Conservation (phyloP, 2,888 invertebrate genomes). For the Hypolimnas misippus region DNA sequence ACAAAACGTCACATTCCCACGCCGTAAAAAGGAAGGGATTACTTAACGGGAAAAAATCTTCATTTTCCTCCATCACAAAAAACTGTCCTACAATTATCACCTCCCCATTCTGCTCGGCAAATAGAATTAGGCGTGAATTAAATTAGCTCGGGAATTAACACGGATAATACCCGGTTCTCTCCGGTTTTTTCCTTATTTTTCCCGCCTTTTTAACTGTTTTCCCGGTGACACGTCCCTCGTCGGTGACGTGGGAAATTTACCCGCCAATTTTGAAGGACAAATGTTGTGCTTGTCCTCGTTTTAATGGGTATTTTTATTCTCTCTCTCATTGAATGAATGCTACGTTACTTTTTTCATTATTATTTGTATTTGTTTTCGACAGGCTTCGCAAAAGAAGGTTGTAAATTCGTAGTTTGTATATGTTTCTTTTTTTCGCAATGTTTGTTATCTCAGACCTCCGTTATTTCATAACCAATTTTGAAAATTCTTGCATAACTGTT, state of each 20-base stretch:
- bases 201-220: conserved; percentile 62
- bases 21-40: conserved; percentile 50
- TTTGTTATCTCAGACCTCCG: too few species aligned
- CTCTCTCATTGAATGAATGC: too few species aligned
- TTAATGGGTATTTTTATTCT: conserved; percentile 49
- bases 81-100: conserved; percentile 80
- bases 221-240: conserved; percentile 59
- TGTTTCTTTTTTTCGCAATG: too few species aligned
- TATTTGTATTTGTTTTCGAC: too few species aligned
- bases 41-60: conserved; percentile 55
- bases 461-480: too few species aligned
- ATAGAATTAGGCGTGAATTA: conserved; percentile 83
- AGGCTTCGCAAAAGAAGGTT: too few species aligned
- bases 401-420: too few species aligned
- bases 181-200: conserved; percentile 73
- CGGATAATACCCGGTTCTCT: conserved; percentile 78
- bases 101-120: conserved; percentile 79
- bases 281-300: conserved; percentile 45
- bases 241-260: conserved; percentile 56
- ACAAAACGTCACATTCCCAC: conserved; percentile 59
- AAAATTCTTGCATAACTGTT: too few species aligned
- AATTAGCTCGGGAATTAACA: conserved; percentile 82
- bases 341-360: too few species aligned
- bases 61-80: conserved; percentile 59
- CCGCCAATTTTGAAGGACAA: conserved; percentile 60